Base-by-base conservation (phyloP, 2,113 vertebrate genomes). In the Caranx ignobilis region DNA sequence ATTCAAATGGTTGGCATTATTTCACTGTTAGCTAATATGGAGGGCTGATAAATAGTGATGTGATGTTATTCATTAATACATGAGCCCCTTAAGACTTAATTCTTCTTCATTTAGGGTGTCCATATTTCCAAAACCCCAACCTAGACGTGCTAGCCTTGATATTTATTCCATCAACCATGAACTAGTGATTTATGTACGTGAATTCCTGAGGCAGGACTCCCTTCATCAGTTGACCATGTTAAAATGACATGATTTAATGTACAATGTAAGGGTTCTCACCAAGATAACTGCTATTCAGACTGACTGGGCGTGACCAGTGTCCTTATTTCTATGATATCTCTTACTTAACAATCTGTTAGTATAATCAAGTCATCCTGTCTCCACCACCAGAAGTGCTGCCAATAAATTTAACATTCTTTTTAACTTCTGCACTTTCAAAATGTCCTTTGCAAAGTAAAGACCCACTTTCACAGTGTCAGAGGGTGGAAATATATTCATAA, bases 401-500 rank as follows among this genome's bases (percentile, higher is more conserved):
- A 70, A 39, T 65, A 69, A 34, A 79, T 52, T 15, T 1, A n/a
- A 77, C 2, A 3, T 72, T 77, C 5, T 45, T 80, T 73, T 67
- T 21, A 63, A 76, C 31, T 70, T 64, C 48, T 67, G 67, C 43
- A 61, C 69, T 82, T 75, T 65, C 19, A 50, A 79, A 48, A 68
- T n/a, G 6, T 31, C 18, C 31, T 57, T 69, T 74, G n/a, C 8
- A 61, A 69, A 73, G 59, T 55, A 75, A 54, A 71, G 37, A 35
- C 6, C 32, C 9, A 8, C 56, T 72, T 75, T 78, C 37, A 60
- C 32, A 39, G 6, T 37, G 19, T 45, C 21, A 62, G 6, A 45
- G 32, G 32, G 77, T 60, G 48, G 31, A 75, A 77, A 59, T 60
- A 31, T 32, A 71, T 68, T 75, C 56, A 66, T 15, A 19, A 70